Evolutionary conservation across 2,113 vertebrate genomes (phyloP), one percentile per base, ranked within the genome.

Genomic region (Elephantulus edwardii): DNA sequence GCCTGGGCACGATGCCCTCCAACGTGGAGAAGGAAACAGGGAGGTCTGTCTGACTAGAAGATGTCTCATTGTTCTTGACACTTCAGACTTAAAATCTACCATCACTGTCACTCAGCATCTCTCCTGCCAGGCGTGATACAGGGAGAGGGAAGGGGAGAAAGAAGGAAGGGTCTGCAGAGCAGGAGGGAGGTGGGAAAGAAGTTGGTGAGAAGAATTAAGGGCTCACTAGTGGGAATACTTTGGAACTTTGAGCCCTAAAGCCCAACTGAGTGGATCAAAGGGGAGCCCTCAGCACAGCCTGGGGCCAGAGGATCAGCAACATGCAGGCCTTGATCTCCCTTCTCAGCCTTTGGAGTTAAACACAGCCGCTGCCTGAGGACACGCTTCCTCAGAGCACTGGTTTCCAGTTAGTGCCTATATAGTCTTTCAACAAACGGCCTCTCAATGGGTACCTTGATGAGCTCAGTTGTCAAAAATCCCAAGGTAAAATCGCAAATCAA

Each of bases 11-110:
- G 0, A 68, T 89, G 89, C 87, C 94, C 84, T 92, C 0, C n/a
- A 0, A 62, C 86, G 38, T 33, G 70, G 78, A 54, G 81, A 87
- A 76, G 74, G 87, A 89, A 92, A 78, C 8, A 28, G 70, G 5
- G 0, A 89, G 74, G 56, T 50, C 50, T 3, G 9, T 85, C 44
- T 92, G 79, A 83, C 8, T 70, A 0, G 26, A 68, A 87, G 93
- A 92, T 0, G 71, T 81, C 62, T 94, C 84, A 87, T 92, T 89
- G 93, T 70, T 87, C 82, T 85, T 94, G 95, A 93, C 89, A 94
- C 89, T 74, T 94, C 0, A 7, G 78, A 72, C 87, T 86, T 90
- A 82, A 88, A 84, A 78, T 52, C 62, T 46, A 24, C 91, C 88
- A 54, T 93, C 35, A 30, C 62, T 92, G 90, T 83, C 88, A 46